A percentile compares a stretch with the other conserved stretches of the same genome.
Evolutionary conservation across 53 echinoderm and acorn worm genomes (phyloP).

Genomic region (Echinarachnius parma): DNA sequence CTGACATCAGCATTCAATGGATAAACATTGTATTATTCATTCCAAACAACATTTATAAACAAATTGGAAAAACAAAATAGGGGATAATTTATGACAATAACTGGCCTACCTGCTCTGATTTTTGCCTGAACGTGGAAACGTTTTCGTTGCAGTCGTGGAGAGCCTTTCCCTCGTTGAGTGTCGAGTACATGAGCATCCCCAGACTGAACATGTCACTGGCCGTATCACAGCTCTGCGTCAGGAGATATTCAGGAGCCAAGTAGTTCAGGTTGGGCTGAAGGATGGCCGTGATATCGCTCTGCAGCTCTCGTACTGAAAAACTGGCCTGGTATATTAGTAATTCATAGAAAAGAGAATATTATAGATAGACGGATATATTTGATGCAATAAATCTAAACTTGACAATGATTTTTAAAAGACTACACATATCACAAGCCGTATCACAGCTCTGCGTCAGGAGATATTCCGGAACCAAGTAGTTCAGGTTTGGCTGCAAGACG

Average conservation of each 20-base stretch:
- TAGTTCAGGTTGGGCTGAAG: constrained; percentile 83
- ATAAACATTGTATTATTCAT: too few species aligned
- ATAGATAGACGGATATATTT: too few species aligned
- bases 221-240: constrained; percentile 92
- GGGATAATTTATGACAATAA: too few species aligned
- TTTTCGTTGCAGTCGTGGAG: constrained; percentile 80
- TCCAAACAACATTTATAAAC: too few species aligned
- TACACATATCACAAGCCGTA: constrained; percentile 93
- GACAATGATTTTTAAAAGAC: too few species aligned
- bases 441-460: constrained; percentile 86
- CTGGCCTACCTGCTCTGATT: constrained; percentile 71
- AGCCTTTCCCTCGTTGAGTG: constrained; percentile 73
- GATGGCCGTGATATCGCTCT: constrained; percentile 48
- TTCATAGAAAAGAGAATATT: too few species aligned
- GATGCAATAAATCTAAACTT: too few species aligned
- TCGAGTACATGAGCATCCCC: constrained; percentile 90
- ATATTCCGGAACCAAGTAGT: constrained; percentile 93
- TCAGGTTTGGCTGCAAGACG: constrained; percentile 71
- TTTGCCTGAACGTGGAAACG: constrained; percentile 65
- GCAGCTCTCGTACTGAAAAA: constrained; percentile 69
- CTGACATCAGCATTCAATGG: too few species aligned
- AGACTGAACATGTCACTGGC: constrained; percentile 95
- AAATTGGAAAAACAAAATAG: too few species aligned
- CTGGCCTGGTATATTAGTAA: constrained; percentile 64
- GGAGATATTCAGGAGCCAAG: constrained; percentile 87